A percentile compares a stretch with the other conserved stretches of the same genome.
Conservation (phyloP, 2,113 vertebrate species). For the Tragelaphus buxtoni region DNA sequence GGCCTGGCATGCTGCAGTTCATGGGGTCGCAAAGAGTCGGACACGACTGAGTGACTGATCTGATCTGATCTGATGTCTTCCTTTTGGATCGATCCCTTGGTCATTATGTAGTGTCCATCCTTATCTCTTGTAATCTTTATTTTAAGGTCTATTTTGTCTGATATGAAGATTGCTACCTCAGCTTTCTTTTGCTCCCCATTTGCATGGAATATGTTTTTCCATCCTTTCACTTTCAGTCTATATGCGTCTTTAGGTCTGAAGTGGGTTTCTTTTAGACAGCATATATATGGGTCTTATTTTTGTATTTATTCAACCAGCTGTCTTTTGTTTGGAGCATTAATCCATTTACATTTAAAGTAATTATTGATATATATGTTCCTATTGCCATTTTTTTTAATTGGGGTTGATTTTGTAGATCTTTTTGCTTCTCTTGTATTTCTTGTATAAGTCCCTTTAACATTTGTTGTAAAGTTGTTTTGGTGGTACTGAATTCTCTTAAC, state of each 20-base stretch:
- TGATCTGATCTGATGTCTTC: background rate
- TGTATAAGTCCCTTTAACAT: background rate
- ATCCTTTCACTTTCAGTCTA: background rate
- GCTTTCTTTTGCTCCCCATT: background rate
- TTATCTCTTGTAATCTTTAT: background rate
- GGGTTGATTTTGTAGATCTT: background rate
- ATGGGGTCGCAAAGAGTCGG: too few relatives aligned
- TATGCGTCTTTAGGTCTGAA: background rate
- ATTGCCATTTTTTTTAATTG: background rate
- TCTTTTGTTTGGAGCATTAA: background rate
- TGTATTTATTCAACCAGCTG: background rate
- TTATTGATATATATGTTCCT: background rate
- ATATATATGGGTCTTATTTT: background rate
- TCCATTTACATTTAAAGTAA: background rate
- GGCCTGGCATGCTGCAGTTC: too few relatives aligned
- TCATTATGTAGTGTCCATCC: background rate
- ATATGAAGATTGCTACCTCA: background rate
- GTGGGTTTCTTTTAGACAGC: background rate
- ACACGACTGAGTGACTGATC: too few relatives aligned
- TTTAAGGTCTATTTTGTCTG: background rate
- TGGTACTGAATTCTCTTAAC: background rate
- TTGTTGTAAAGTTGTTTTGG: background rate
- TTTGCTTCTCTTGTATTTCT: background rate
- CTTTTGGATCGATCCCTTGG: background rate
- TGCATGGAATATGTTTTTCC: background rate